These are phyloP conservation scores for Andrena flavipes DNA, from an alignment of 2,888 invertebrate genomes.

Conservation along the genomic window DNA sequence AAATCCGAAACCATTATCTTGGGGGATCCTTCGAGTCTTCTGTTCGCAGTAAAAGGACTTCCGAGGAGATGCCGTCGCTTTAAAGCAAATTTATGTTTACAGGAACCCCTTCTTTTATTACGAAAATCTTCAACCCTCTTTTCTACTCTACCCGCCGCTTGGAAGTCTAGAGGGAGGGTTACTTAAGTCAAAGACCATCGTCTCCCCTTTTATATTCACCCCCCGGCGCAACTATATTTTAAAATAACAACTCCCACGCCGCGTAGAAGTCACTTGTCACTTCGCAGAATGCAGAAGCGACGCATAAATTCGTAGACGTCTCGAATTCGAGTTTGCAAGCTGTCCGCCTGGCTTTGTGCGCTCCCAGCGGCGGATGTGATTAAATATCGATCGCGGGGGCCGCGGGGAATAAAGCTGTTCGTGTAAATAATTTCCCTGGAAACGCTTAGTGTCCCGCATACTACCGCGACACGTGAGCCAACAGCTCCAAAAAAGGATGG, in stretches of 20 bases:
- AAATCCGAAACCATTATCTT: slow-evolving; percentile 44
- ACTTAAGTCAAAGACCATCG: too few relatives aligned
- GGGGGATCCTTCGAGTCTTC: slow-evolving; percentile 29
- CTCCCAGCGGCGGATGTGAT: slow-evolving; percentile 35
- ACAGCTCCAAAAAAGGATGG: neutral
- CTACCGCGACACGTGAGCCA: neutral
- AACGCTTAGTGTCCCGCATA: neutral
- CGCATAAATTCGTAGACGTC: neutral
- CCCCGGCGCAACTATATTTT: too few relatives aligned
- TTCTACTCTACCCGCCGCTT: neutral
- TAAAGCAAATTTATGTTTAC: slow-evolving; percentile 30
- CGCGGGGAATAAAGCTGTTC: slow-evolving; percentile 10
- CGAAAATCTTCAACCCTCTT: neutral
- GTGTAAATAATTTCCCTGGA: slow-evolving; percentile 48
- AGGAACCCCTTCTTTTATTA: slow-evolving; percentile 1
- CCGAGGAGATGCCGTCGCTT: slow-evolving; percentile 8
- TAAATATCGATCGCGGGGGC: slow-evolving; percentile 46
- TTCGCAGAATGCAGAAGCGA: neutral
- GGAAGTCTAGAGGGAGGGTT: too few relatives aligned
- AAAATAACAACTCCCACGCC: neutral
- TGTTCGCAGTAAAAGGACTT: slow-evolving; percentile 26
- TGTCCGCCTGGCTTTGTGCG: slow-evolving; percentile 8
- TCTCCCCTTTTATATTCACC: too few relatives aligned
- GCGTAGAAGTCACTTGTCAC: neutral
- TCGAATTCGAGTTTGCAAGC: slow-evolving; percentile 8